Evolutionary conservation across 2,888 invertebrate species (phyloP).

Genomic region (Meganola albula): DNA sequence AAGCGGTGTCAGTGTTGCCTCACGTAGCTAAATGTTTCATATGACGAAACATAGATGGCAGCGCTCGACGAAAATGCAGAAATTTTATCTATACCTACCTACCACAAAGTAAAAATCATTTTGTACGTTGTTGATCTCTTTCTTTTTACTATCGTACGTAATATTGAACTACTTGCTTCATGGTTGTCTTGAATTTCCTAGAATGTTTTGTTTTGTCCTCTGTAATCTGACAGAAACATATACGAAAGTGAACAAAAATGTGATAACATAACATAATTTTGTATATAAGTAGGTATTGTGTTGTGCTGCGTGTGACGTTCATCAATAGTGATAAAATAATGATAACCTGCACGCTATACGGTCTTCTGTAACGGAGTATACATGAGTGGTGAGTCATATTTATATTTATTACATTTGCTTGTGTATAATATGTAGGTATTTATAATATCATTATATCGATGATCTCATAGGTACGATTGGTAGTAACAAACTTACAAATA

Average conservation of each 20-base stretch:
- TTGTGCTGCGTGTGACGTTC: constrained; percentile 61
- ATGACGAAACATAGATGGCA: constrained; percentile 51
- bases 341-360: constrained; percentile 74
- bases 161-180: constrained; percentile 18
- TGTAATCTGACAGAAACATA: too few relatives aligned
- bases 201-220: too few relatives aligned
- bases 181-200: too few relatives aligned
- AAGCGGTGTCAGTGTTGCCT: too few relatives aligned
- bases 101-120: too few relatives aligned
- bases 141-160: too few relatives aligned
- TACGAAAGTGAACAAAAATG: too few relatives aligned
- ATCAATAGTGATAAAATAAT: constrained; percentile 56
- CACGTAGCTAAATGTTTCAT: constrained; percentile 15
- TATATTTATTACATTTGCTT: constrained; percentile 76
- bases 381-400: constrained; percentile 75
- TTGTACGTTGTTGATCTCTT: too few relatives aligned
- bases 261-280: too few relatives aligned
- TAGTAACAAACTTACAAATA: constrained; percentile 15
- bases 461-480: constrained; percentile 64
- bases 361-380: constrained; percentile 63
- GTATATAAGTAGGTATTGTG: too few relatives aligned
- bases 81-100: too few relatives aligned
- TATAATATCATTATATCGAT: constrained; percentile 69
- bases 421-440: too few relatives aligned
- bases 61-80: constrained; percentile 43